Evolutionary conservation across 2,888 invertebrate species (phyloP), one percentile per base, ranked within the genome.

Genomic region (Pandemis corylana): DNA sequence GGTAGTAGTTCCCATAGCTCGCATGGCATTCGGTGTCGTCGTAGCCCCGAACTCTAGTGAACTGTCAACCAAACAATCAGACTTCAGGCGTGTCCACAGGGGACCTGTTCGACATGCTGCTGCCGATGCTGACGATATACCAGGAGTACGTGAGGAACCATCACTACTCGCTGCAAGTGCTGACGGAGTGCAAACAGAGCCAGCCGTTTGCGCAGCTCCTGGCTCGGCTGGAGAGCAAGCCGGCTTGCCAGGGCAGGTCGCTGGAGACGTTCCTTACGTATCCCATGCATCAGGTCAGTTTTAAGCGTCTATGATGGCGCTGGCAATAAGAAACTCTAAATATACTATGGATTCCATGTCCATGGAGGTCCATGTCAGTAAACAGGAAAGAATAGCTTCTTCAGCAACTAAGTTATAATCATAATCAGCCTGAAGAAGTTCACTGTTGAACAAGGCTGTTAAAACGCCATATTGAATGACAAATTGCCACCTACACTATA

Each of bases 141-240:
- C 98, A 98, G 93, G 98, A 98, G 95, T 98, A 98, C 89, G 98
- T 98, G 68, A 94, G 98, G 76, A 98, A 98, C 91, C 98, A 98
- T 89, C 98, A 98, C 92, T 98, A 98, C 95, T 98, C 98, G 79
- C 95, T 98, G 72, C 98, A 98, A 93, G 97, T 97, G 42, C 95
- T 98, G 78, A 98, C 98, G 0, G 98, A 98, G 89, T 98, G 98
- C 91, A 98, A 98, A 90, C 98, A 98, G 91, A 96, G 96, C 65
- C 95, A 96, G 74, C 95, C 96, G 0, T 98, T 98, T 86, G 96
- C 97, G 0, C 96, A 96, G 13, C 95, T 98, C 67, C 94, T 98
- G 72, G 96, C 96, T 72, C 93, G 98, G 41, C 94, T 98, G 77
- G 98, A 98, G 92, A 97, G 97, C 87, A 98, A 98, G 88, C 96